Percentiles rank a stretch among this genome's conserved stretches.
Evolutionary conservation across 2,113 vertebrate genomes (phyloP).

Genomic region (Stigmatopora argus): DNA sequence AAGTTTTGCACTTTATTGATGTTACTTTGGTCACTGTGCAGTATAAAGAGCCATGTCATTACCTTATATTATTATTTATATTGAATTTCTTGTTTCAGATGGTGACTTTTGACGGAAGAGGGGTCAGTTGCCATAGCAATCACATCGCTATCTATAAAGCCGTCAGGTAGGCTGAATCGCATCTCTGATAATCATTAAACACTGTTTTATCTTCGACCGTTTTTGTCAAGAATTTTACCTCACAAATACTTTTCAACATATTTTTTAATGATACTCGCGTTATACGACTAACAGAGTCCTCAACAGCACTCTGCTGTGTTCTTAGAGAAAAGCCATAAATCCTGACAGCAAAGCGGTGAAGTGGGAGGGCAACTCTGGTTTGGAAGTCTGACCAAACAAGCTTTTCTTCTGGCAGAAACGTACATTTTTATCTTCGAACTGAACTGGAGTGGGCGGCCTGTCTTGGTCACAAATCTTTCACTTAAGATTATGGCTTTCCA

Average conservation of each 20-base stretch:
- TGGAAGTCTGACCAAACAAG: conserved; percentile 33
- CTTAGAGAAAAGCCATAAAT: conserved; percentile 53
- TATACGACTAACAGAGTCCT: conserved; percentile 54
- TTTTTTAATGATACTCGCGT: conserved; percentile 42
- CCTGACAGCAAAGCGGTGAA: conserved; percentile 47
- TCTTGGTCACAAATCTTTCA: conserved; percentile 3
- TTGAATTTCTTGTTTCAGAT: conserved; percentile 73
- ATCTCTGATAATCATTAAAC: conserved; percentile 25
- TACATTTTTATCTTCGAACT: conserved; percentile 13
- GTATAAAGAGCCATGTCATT: not conserved
- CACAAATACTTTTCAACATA: conserved; percentile 27
- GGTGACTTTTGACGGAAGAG: conserved; percentile 86
- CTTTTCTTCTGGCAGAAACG: conserved; percentile 17
- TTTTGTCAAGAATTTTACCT: conserved; percentile 33
- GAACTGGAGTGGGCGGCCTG: not conserved
- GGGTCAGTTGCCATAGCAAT: conserved; percentile 89
- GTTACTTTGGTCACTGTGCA: not conserved
- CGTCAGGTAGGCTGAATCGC: conserved; percentile 74
- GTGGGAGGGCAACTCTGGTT: conserved; percentile 42
- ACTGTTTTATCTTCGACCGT: conserved; percentile 4
- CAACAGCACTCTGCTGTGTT: conserved; percentile 43
- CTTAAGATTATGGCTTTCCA: not conserved
- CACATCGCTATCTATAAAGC: conserved; percentile 78
- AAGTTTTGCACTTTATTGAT: too few species aligned
- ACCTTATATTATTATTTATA: conserved; percentile 15